Evolutionary conservation across 1,140 invertebrate genomes (phyloP), one percentile per base, ranked within the genome.

Genomic region (Venturia canescens): DNA sequence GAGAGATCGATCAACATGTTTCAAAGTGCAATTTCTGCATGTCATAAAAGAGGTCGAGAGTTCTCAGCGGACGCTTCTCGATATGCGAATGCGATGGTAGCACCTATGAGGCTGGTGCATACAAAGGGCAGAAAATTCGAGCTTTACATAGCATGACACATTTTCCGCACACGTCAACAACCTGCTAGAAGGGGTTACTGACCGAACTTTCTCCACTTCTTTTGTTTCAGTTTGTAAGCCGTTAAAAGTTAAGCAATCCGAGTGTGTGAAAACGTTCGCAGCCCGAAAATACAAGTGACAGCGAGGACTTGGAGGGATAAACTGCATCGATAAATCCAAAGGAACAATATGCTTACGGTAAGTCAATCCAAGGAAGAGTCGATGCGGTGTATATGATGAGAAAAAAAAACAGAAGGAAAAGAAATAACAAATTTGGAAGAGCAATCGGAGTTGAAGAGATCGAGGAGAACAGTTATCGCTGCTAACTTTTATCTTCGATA

Each of bases 131-230:
- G 26, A 26, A 26, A 7, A 11, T 29, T n/a, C n/a, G 63, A 3
- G 26, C 21, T 16, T n/a, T 18, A 21, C 26, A 27, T 67, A 15
- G 21, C 3, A 9, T 67, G 67, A 15, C 27, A 70, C 38, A 44
- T 44, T 44, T 9, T 34, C 38, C 67, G 38, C 18, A 70, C 53
- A 21, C 1, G 67, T 70, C 67, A 38, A 70, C 67, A 70, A 29
- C 67, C 38, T 44, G 38, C 67, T 70, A 29, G 27, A 31, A 34
- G 31, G 18, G 27, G 67, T 31, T 70, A 70, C 67, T 70, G 67
- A 70, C 67, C 67, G 27, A 70, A 70, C 67, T 70, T 70, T 70
- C 29, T 70, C n/a, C 31, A 18, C 4, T 70, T 70, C 67, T 70
- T 70, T 70, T 70, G 67, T 70, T 70, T 34, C 29, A 27, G 38